phyloP scores from a whole-genome alignment of 1,140 invertebrate species.

The Tribolium castaneum region DNA sequence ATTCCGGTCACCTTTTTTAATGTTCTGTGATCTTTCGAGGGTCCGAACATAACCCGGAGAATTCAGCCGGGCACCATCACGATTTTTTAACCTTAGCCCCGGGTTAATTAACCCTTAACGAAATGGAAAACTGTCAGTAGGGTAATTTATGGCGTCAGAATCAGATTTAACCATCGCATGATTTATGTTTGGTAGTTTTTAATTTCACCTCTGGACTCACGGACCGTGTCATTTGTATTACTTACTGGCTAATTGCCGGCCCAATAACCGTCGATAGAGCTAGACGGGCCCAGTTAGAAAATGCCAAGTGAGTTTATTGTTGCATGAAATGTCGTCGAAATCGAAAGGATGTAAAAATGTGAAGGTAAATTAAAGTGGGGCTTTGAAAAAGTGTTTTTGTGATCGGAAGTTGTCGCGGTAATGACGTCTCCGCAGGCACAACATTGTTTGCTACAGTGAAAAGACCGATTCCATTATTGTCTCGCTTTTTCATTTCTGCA shows the following conservation, averaged over 20 bases:
- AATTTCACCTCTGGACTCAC: neutral
- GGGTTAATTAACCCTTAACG: conserved; percentile 17
- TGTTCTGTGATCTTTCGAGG: conserved; percentile 16
- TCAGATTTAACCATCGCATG: conserved; percentile 3
- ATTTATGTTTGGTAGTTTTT: conserved; percentile 1
- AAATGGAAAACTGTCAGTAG: conserved; percentile 22
- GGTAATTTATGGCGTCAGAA: conserved; percentile 6
- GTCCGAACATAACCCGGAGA: conserved; percentile 14
- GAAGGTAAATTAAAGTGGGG: neutral
- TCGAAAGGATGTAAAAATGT: conserved; percentile 10
- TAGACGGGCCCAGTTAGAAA: neutral
- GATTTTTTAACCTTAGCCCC: conserved; percentile 18
- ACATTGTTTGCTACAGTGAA: conserved; percentile 22
- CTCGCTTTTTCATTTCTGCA: conserved; percentile 16
- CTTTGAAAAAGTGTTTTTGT: neutral
- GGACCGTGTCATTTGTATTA: neutral
- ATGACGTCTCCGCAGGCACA: conserved; percentile 8
- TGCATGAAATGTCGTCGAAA: conserved; percentile 23
- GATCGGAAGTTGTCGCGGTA: conserved; percentile 10
- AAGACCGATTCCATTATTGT: conserved; percentile 20
- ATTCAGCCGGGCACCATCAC: conserved; percentile 14
- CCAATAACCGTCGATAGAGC: conserved; percentile 13
- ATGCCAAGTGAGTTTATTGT: conserved; percentile 15
- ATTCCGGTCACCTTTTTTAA: conserved; percentile 35
- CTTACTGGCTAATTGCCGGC: neutral